These are phyloP conservation scores for Leucophenga varia DNA, from an alignment of 1,140 invertebrate genomes.

Conservation along the genomic window DNA sequence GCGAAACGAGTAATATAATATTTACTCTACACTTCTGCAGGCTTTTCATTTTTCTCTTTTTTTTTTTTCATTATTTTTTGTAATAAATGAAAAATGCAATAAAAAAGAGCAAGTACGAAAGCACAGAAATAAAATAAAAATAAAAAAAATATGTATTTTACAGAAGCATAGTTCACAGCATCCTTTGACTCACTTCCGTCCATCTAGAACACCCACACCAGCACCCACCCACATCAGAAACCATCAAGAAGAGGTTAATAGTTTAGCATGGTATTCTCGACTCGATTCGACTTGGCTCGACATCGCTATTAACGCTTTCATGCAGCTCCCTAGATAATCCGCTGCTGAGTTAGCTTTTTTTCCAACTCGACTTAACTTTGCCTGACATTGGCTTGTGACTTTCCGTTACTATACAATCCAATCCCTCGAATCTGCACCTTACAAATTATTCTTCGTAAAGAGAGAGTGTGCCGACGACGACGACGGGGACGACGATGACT, in stretches of 20 bases:
- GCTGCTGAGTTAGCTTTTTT: slow-evolving; percentile 49
- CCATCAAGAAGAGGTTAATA: background rate
- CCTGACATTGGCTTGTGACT: slow-evolving; percentile 43
- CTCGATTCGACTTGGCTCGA: too few relatives aligned
- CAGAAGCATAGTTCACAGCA: slow-evolving; percentile 40
- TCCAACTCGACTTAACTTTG: slow-evolving; percentile 41
- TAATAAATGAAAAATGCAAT: too few relatives aligned
- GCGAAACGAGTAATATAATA: too few relatives aligned
- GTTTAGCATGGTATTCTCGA: background rate
- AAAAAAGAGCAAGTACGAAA: too few relatives aligned
- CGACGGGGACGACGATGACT: slow-evolving; percentile 3
- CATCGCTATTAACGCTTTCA: slow-evolving; percentile 32
- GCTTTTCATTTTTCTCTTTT: slow-evolving; percentile 27
- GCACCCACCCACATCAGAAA: background rate
- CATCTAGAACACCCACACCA: background rate
- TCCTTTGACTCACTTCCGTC: slow-evolving; percentile 7
- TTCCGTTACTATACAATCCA: slow-evolving; percentile 1
- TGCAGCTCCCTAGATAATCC: slow-evolving; percentile 47
- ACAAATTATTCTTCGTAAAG: too few relatives aligned
- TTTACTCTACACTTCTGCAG: too few relatives aligned
- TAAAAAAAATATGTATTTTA: slow-evolving; percentile 46
- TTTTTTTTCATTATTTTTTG: too few relatives aligned
- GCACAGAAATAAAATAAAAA: too few relatives aligned
- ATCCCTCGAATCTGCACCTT: too few relatives aligned
- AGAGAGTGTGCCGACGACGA: too few relatives aligned